These are phyloP conservation scores for Sebastes steindachneri DNA, from an alignment of 2,797 vertebrate genomes.

Conservation along the genomic window DNA sequence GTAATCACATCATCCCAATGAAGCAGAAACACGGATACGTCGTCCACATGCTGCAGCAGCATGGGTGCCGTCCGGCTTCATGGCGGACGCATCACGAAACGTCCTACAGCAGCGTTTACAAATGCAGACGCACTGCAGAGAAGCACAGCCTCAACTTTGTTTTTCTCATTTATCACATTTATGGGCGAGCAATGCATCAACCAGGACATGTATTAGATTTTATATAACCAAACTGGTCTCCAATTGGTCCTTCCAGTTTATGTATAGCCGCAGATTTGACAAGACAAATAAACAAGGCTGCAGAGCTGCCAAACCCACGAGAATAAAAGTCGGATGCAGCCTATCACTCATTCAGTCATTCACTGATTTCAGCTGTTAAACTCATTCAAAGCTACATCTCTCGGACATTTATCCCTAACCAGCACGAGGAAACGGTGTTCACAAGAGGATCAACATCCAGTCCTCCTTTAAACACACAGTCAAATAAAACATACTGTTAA, in stretches of 20 bases:
- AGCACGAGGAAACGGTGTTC: not conserved
- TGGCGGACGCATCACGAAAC: not conserved
- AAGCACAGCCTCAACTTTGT: not conserved
- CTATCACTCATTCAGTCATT: not conserved
- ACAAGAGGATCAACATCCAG: not conserved
- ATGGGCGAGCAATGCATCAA: not conserved
- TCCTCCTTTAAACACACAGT: not conserved
- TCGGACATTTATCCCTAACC: not conserved
- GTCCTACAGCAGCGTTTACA: not conserved
- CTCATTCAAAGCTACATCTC: not conserved
- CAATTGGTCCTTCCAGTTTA: not conserved
- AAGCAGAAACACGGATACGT: not conserved
- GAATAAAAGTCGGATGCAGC: not conserved
- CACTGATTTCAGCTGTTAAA: not conserved
- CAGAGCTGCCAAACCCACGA: not conserved
- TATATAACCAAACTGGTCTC: not conserved
- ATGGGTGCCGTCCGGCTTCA: not conserved
- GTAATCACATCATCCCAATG: conserved; percentile 1
- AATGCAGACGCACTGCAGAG: not conserved
- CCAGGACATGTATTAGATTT: not conserved
- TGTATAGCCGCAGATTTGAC: not conserved
- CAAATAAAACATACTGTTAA: not conserved
- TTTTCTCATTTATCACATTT: conserved; percentile 5
- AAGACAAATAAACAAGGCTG: not conserved
- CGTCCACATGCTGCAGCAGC: not conserved